Percentiles rank a stretch among this genome's conserved stretches.
These are phyloP conservation scores for Vesta saturnalis DNA, from an alignment of 2,888 invertebrate species.

Conservation along the genomic window DNA sequence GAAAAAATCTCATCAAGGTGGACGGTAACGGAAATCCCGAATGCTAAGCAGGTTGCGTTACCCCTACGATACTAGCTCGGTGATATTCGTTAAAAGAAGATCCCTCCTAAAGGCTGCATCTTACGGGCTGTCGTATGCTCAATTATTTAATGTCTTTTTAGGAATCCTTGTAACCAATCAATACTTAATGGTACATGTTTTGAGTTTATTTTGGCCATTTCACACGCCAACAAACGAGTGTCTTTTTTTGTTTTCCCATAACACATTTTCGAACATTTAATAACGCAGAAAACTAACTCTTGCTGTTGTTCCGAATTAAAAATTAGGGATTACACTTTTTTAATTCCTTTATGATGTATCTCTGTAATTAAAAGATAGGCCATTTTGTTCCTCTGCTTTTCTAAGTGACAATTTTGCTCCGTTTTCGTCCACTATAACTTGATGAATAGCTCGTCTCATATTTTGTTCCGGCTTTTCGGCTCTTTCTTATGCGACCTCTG, in stretches of 20 bases:
- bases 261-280: slow-evolving; percentile 26
- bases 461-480: slow-evolving; percentile 1
- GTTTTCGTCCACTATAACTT: slow-evolving; percentile 17
- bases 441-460: slow-evolving; percentile 26
- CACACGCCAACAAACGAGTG: slow-evolving; percentile 24
- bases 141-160: slow-evolving; percentile 33
- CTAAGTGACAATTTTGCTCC: slow-evolving; percentile 24
- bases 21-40: no score
- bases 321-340: slow-evolving; percentile 10
- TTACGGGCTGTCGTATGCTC: slow-evolving; percentile 1
- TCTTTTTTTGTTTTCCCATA: slow-evolving; percentile 28
- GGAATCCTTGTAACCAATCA: slow-evolving; percentile 40
- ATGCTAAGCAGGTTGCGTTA: no score
- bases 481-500: neutral
- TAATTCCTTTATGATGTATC: slow-evolving; percentile 17
- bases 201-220: slow-evolving; percentile 25
- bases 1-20: no score
- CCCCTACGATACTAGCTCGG: no score
- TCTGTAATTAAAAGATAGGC: slow-evolving; percentile 22
- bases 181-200: slow-evolving; percentile 29
- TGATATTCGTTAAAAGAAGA: slow-evolving; percentile 1
- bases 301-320: slow-evolving; percentile 13
- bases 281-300: slow-evolving; percentile 16
- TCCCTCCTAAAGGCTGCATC: neutral
- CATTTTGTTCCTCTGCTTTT: slow-evolving; percentile 22